These are phyloP conservation scores for Anoura caudifer DNA, from an alignment of 2,113 vertebrate genomes.

Conservation along the genomic window DNA sequence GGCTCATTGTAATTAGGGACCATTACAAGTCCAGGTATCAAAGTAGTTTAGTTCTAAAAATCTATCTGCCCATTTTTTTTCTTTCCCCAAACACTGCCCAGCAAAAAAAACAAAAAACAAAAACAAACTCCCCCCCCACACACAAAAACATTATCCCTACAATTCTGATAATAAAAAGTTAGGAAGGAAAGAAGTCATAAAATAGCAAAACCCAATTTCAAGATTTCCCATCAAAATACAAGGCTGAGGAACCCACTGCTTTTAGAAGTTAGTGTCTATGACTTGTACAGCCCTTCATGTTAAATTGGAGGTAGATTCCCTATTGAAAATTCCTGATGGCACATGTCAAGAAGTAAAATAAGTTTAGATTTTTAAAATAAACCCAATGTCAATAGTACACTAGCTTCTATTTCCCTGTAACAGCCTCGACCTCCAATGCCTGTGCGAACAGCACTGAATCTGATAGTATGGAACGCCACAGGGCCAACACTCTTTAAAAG, in stretches of 20 bases:
- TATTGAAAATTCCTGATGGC: not conserved
- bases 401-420: not conserved
- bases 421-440: not conserved
- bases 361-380: constrained; percentile 31
- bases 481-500: not conserved
- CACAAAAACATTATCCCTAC: accelerated
- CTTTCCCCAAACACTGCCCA: not conserved
- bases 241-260: not conserved
- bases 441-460: not conserved
- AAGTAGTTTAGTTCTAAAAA: not conserved
- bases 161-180: not conserved
- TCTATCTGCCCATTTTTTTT: not conserved
- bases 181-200: not conserved
- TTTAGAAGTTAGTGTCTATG: not conserved
- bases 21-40: not conserved
- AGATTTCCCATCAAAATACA: not conserved
- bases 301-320: not conserved
- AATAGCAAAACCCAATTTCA: not conserved
- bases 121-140: no score
- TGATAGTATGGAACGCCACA: not conserved
- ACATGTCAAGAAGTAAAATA: constrained; percentile 3
- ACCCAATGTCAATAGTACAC: not conserved
- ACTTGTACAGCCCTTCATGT: not conserved
- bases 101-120: not conserved
- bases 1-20: constrained; percentile 36